phyloP scores from a whole-genome alignment of 2,797 vertebrate genomes.

The Gobionotothen gibberifrons region DNA sequence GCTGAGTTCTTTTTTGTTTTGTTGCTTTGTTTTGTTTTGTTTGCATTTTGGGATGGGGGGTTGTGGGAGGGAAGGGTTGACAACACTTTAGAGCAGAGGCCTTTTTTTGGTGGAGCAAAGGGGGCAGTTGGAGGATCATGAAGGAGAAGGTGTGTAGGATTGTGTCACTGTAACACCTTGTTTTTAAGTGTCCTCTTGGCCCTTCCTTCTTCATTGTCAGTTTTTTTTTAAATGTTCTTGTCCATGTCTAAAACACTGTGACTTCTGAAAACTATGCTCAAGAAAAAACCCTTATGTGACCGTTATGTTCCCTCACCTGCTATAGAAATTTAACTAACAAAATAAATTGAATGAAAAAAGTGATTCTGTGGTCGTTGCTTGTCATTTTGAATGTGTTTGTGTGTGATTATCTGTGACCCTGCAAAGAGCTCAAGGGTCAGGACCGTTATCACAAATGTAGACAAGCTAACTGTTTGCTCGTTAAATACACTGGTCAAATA shows the following conservation, averaged over 20 bases:
- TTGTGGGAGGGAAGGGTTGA: slow-evolving; percentile 56
- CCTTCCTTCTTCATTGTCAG: slow-evolving; percentile 74
- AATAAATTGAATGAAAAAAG: slow-evolving; percentile 86
- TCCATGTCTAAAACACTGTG: slow-evolving; percentile 89
- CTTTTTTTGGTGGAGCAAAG: slow-evolving; percentile 63
- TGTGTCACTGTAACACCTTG: slow-evolving; percentile 69
- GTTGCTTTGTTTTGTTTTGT: slow-evolving; percentile 70
- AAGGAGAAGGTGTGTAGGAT: slow-evolving; percentile 79
- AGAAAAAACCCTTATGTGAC: slow-evolving; percentile 84
- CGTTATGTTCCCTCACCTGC: slow-evolving; percentile 86
- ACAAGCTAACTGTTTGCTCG: slow-evolving; percentile 29
- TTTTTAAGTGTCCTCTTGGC: slow-evolving; percentile 70
- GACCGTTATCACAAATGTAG: slow-evolving; percentile 21
- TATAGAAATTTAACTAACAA: slow-evolving; percentile 91
- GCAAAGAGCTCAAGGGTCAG: slow-evolving; percentile 2
- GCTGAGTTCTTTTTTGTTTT: slow-evolving; percentile 69
- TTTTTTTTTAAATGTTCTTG: slow-evolving; percentile 72
- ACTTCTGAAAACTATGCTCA: slow-evolving; percentile 88
- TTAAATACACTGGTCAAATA: slow-evolving; percentile 21
- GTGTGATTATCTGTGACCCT: slow-evolving; percentile 19
- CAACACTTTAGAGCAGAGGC: slow-evolving; percentile 73
- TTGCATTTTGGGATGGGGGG: slow-evolving; percentile 60
- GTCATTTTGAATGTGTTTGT: slow-evolving; percentile 26
- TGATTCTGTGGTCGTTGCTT: slow-evolving; percentile 36
- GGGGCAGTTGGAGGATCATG: slow-evolving; percentile 77